These are phyloP conservation scores for Dromococcyx pavoninus DNA, from an alignment of 2,797 vertebrate species.

Conservation along the genomic window DNA sequence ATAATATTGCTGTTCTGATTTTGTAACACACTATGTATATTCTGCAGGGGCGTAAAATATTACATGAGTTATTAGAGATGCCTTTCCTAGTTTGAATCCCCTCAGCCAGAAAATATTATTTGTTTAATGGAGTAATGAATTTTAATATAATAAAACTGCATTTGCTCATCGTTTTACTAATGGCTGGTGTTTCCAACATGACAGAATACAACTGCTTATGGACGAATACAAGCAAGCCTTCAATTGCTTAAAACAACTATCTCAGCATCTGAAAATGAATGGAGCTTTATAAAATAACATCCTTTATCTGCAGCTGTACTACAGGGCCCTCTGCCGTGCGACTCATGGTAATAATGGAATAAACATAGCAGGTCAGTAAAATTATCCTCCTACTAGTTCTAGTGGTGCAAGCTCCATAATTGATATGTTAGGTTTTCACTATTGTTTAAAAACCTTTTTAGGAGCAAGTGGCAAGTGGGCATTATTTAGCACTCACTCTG, in stretches of 20 bases:
- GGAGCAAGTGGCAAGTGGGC: conserved; percentile 11
- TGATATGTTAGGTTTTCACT: neutral
- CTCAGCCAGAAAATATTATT: neutral
- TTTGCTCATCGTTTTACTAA: neutral
- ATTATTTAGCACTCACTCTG: neutral
- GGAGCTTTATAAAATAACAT: neutral
- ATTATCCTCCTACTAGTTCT: neutral
- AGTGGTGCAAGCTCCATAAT: neutral
- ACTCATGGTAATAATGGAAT: neutral
- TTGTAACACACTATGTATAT: neutral
- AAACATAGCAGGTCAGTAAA: neutral
- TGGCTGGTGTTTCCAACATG: neutral
- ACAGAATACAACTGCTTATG: neutral
- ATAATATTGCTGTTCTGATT: neutral
- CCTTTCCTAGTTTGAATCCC: neutral
- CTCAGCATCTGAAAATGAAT: neutral
- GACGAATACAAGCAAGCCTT: neutral
- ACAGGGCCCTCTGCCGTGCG: conserved; percentile 64
- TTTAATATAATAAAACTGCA: neutral
- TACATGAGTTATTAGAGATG: neutral
- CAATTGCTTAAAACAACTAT: neutral
- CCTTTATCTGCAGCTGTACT: neutral
- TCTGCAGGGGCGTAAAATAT: neutral
- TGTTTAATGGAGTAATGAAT: neutral
- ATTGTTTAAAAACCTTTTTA: neutral